phyloP scores from a whole-genome alignment of 2,888 invertebrate species.

The Drosophila anceps region DNA sequence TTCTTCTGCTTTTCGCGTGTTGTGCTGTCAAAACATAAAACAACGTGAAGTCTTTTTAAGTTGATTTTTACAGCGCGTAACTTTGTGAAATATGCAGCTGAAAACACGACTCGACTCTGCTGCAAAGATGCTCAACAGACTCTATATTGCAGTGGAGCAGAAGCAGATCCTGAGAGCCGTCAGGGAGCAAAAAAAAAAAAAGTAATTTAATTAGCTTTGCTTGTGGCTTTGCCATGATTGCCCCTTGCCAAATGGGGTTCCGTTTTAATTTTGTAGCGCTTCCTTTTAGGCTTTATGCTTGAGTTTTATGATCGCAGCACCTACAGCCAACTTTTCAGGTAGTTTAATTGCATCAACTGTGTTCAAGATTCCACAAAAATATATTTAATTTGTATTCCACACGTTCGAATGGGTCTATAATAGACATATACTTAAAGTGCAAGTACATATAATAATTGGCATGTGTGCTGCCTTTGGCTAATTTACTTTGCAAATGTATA shows the following conservation, averaged over 20 bases:
- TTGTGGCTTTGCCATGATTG: conserved; percentile 54
- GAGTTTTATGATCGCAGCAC: conserved; percentile 21
- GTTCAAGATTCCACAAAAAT: background rate
- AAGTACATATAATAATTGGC: no score
- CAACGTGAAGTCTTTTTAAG: conserved; percentile 76
- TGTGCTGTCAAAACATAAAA: conserved; percentile 70
- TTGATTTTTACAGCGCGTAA: conserved; percentile 76
- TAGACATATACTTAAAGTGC: no score
- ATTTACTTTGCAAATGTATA: background rate
- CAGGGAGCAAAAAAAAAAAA: conserved; percentile 17
- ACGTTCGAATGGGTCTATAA: no score
- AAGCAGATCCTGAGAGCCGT: conserved; percentile 43
- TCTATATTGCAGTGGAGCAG: background rate
- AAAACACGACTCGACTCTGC: background rate
- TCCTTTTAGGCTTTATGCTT: conserved; percentile 44
- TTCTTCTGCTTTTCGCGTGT: conserved; percentile 7
- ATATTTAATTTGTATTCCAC: no score
- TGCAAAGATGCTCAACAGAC: background rate
- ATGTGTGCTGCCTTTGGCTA: background rate
- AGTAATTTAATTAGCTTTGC: conserved; percentile 73
- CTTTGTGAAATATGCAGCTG: conserved; percentile 54
- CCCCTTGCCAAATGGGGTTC: conserved; percentile 41
- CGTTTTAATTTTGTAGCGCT: conserved; percentile 56
- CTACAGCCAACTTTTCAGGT: conserved; percentile 12
- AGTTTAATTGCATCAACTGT: conserved; percentile 13